These are phyloP conservation scores for Dryobates pubescens DNA, from an alignment of 2,797 vertebrate species.

Conservation along the genomic window DNA sequence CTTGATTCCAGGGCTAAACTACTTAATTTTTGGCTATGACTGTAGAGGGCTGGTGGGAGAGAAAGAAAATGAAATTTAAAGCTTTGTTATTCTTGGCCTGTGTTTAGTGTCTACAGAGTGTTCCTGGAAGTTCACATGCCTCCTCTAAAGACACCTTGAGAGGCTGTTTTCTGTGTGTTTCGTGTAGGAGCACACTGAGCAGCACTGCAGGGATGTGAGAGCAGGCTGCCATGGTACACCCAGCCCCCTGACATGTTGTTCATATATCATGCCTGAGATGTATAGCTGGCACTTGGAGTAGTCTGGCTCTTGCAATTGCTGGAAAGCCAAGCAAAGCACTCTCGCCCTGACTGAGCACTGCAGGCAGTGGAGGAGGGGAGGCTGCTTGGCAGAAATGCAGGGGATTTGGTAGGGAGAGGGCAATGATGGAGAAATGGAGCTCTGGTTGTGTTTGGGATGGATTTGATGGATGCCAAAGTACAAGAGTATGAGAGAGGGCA, in stretches of 20 bases:
- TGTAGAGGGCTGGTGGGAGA: neutral
- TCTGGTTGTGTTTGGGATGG: neutral
- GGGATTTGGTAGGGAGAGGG: neutral
- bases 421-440: neutral
- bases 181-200: neutral
- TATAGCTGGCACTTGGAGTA: neutral
- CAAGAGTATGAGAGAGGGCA: neutral
- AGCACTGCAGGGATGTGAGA: neutral
- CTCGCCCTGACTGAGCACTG: fast-evolving
- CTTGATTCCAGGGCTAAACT: neutral
- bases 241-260: neutral
- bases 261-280: fast-evolving
- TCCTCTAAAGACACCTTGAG: neutral
- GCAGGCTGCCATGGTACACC: fast-evolving
- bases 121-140: neutral
- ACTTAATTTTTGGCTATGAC: constrained; percentile 17
- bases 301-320: neutral
- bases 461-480: neutral
- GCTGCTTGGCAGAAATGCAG: neutral
- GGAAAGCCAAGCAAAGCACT: neutral
- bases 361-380: neutral
- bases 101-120: neutral
- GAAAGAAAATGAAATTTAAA: constrained; percentile 9
- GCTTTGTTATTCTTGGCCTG: neutral
- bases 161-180: neutral